phyloP scores from a whole-genome alignment of 2,797 vertebrate genomes.

The Basileuterus tristriatus region DNA sequence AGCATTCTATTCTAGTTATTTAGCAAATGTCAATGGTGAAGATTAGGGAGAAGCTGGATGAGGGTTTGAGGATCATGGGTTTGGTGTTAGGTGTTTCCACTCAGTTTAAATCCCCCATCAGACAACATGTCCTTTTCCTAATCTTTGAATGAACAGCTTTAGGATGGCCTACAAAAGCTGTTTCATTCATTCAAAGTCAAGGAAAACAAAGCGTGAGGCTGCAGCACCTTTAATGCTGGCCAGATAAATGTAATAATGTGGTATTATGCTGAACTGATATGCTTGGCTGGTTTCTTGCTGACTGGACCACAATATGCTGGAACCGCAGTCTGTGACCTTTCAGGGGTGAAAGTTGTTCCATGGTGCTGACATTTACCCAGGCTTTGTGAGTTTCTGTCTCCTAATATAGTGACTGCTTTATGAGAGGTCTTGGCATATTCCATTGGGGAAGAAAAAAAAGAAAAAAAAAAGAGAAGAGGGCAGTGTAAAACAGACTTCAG shows the following conservation, averaged over 20 bases:
- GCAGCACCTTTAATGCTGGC: background rate
- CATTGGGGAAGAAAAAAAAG: background rate
- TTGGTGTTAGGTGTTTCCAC: background rate
- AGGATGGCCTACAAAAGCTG: background rate
- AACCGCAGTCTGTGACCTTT: constrained; percentile 43
- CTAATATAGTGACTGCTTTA: constrained; percentile 20
- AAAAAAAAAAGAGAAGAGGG: background rate
- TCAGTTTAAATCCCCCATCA: background rate
- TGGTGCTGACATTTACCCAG: constrained; percentile 35
- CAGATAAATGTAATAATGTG: constrained; percentile 47
- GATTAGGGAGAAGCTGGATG: background rate
- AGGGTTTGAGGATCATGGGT: background rate
- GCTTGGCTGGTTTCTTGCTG: background rate
- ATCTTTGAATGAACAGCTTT: constrained; percentile 1
- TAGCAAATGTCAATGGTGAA: background rate
- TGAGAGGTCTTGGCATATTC: background rate
- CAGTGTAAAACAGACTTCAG: background rate
- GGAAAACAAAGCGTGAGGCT: background rate
- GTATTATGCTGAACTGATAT: constrained; percentile 28
- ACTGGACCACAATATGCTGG: background rate
- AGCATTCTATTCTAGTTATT: background rate
- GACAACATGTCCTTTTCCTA: background rate
- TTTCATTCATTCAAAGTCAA: background rate
- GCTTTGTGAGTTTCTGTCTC: constrained; percentile 40
- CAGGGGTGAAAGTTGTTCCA: constrained; percentile 1